A percentile compares a stretch with the other conserved stretches of the same genome.
phyloP scores from a whole-genome alignment of 2,888 invertebrate genomes.

The Helobdella robusta region DNA sequence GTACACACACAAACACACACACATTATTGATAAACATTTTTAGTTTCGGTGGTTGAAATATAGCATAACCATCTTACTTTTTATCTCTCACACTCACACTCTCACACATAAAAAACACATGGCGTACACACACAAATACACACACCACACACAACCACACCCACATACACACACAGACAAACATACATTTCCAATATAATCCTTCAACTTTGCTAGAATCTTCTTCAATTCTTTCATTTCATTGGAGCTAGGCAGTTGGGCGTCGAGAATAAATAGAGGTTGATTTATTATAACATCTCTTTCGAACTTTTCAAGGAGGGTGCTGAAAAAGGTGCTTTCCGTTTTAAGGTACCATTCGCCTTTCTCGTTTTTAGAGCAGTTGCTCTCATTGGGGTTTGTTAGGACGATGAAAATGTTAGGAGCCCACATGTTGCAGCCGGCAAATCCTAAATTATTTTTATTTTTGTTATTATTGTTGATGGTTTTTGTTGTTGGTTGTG shows the following conservation, averaged over 20 bases:
- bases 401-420: constrained; percentile 57
- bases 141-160: too few species aligned
- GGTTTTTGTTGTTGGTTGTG: too few species aligned
- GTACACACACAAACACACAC: too few species aligned
- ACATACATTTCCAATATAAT: constrained; percentile 53
- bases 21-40: too few species aligned
- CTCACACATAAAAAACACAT: too few species aligned
- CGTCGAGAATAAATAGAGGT: constrained; percentile 57
- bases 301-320: constrained; percentile 51
- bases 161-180: too few species aligned
- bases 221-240: constrained; percentile 58
- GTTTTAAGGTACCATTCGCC: constrained; percentile 55
- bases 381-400: constrained; percentile 56
- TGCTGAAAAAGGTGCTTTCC: constrained; percentile 27
- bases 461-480: too few species aligned
- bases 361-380: constrained; percentile 53
- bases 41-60: too few species aligned
- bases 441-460: constrained; percentile 54
- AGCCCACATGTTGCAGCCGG: constrained; percentile 55
- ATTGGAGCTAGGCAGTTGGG: constrained; percentile 57
- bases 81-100: too few species aligned
- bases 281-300: constrained; percentile 57
- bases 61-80: too few species aligned
- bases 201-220: constrained; percentile 54
- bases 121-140: too few species aligned